These are phyloP conservation scores for Puma concolor DNA, from an alignment of 2,113 vertebrate species.

Conservation along the genomic window DNA sequence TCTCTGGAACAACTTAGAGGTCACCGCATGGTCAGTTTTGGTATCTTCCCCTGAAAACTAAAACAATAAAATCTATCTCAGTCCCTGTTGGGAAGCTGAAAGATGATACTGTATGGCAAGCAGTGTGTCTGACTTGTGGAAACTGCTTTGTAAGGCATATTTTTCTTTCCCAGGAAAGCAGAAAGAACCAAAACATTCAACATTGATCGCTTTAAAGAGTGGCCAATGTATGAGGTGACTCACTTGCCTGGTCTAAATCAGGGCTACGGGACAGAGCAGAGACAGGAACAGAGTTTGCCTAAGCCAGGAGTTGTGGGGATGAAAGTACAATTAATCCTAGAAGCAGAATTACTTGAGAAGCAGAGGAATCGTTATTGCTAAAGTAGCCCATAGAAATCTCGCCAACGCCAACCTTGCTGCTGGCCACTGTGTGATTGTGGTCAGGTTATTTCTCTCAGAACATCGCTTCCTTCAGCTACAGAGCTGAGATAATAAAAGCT, in stretches of 20 bases:
- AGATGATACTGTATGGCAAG: neutral
- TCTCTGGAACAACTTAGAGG: neutral
- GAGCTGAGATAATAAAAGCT: neutral
- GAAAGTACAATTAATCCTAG: neutral
- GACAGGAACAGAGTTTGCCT: neutral
- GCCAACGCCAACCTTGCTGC: rapidly evolving
- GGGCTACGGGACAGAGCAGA: neutral
- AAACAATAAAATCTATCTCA: neutral
- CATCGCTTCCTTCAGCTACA: neutral
- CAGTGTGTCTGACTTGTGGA: neutral
- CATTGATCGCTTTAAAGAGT: neutral
- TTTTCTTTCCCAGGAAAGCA: neutral
- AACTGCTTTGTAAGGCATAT: neutral
- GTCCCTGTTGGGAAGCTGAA: neutral
- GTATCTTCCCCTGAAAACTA: neutral
- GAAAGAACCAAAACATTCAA: neutral
- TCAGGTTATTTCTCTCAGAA: neutral
- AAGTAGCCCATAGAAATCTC: neutral
- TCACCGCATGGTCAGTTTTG: neutral
- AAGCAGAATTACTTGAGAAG: neutral
- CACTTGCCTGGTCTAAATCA: neutral
- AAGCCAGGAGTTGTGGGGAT: neutral
- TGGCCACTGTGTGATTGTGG: neutral
- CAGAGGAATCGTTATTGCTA: neutral
- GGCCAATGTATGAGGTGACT: neutral